Percentiles rank a stretch among this genome's conserved stretches.
Conservation (phyloP, 2,888 invertebrate species). For the Hydroisotoma schaefferi region DNA sequence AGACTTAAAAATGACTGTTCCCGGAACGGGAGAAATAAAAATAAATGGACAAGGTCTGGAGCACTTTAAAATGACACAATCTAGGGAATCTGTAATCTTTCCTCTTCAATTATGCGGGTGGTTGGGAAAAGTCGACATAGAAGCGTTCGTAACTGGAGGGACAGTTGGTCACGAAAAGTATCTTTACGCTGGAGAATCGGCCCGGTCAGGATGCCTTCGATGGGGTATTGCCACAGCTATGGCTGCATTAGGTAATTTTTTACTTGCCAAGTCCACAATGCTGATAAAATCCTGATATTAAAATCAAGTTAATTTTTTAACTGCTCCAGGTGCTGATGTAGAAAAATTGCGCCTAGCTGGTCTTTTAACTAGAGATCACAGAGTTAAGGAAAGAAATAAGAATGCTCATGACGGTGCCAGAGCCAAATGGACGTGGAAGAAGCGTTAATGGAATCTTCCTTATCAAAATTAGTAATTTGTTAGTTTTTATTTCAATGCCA, state of each 20-base stretch:
- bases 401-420: conserved; percentile 86
- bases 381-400: conserved; percentile 83
- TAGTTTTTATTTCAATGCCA: no score
- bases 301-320: conserved; percentile 12
- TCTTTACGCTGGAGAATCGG: conserved; percentile 61
- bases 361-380: conserved; percentile 72
- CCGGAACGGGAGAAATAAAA: conserved; percentile 76
- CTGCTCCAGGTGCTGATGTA: conserved; percentile 52
- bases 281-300: background rate
- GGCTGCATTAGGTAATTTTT: conserved; percentile 72
- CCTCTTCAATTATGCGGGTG: conserved; percentile 77
- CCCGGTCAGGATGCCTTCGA: conserved; percentile 84
- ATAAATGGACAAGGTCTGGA: conserved; percentile 66
- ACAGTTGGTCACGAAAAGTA: background rate
- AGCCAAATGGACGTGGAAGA: conserved; percentile 88
- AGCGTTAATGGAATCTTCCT: conserved; percentile 70
- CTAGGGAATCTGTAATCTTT: conserved; percentile 76
- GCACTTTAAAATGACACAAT: conserved; percentile 69
- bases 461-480: no score
- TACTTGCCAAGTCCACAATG: background rate
- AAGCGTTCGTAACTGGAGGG: conserved; percentile 68
- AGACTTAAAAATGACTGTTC: conserved; percentile 71
- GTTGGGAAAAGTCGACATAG: conserved; percentile 75
- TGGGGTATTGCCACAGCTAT: conserved; percentile 82
- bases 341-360: conserved; percentile 62